phyloP scores from a whole-genome alignment of 2,113 vertebrate genomes.

The Philantomba maxwellii region DNA sequence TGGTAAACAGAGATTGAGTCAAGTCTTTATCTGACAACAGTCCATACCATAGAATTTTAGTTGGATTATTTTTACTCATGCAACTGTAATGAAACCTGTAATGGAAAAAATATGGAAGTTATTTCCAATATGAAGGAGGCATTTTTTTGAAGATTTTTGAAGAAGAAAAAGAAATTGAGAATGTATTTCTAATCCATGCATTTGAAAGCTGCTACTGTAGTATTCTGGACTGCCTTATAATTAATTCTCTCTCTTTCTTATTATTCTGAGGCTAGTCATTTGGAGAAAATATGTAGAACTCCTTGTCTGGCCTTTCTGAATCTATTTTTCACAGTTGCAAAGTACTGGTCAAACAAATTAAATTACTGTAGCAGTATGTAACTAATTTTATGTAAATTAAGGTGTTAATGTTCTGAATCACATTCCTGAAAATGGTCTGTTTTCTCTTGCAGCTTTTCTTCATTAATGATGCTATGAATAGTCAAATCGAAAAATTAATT shows the following conservation, averaged over 20 bases:
- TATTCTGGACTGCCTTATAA: constrained; percentile 71
- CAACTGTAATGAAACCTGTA: constrained; percentile 28
- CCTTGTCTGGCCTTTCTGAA: constrained; percentile 82
- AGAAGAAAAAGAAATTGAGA: constrained; percentile 27
- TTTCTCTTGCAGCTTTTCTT: constrained; percentile 86
- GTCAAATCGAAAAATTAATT: constrained; percentile 76
- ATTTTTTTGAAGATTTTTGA: constrained; percentile 45
- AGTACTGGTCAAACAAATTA: constrained; percentile 93
- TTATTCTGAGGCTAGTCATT: constrained; percentile 81
- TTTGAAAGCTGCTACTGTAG: constrained; percentile 50
- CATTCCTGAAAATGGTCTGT: constrained; percentile 86
- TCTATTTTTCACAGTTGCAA: constrained; percentile 87
- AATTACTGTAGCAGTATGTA: constrained; percentile 95
- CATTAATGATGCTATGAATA: constrained; percentile 74
- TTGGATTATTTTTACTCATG: constrained; percentile 59
- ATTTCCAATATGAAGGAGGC: constrained; percentile 43
- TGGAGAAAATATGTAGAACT: constrained; percentile 84
- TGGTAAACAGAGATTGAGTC: background rate
- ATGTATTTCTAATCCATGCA: constrained; percentile 27
- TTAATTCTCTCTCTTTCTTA: constrained; percentile 80
- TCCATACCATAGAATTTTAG: constrained; percentile 40
- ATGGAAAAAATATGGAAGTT: constrained; percentile 38
- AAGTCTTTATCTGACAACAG: constrained; percentile 7
- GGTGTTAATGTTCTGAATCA: constrained; percentile 97
- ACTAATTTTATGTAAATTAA: constrained; percentile 99